Conservation (phyloP, 1,140 invertebrate species). For the Physella acuta region DNA sequence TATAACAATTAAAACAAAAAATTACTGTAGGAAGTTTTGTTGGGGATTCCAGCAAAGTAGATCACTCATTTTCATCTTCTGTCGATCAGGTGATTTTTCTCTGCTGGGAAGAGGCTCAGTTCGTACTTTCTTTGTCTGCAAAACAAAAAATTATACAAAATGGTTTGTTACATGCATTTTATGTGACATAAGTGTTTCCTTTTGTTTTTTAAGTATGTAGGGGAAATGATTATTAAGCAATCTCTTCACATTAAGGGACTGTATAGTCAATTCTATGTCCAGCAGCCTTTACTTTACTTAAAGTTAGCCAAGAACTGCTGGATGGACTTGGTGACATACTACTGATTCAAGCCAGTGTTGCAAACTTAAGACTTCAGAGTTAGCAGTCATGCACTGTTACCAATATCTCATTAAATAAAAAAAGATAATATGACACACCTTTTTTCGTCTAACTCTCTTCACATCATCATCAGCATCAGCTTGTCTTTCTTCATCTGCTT, state of each 20-base stretch:
- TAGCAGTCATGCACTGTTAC: background rate
- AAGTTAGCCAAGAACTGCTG: background rate
- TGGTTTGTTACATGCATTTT: too few species aligned
- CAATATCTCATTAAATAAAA: background rate
- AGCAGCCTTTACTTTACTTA: background rate
- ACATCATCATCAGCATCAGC: background rate
- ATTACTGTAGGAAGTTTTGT: slow-evolving; percentile 54
- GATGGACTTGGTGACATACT: background rate
- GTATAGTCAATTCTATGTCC: background rate
- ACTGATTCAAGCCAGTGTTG: background rate
- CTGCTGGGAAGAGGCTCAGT: slow-evolving; percentile 19
- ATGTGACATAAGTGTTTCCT: too few species aligned
- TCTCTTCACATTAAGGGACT: too few species aligned
- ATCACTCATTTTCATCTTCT: slow-evolving; percentile 83
- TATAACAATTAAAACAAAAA: background rate
- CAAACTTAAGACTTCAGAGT: background rate
- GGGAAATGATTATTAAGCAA: too few species aligned
- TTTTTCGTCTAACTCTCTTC: background rate
- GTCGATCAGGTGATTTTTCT: slow-evolving; percentile 62
- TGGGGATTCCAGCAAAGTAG: slow-evolving; percentile 86
- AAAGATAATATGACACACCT: background rate
- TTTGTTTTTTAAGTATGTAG: too few species aligned
- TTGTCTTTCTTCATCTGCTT: slow-evolving; percentile 1
- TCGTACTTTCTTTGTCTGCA: slow-evolving; percentile 16
- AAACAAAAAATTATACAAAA: too few species aligned